phyloP scores from a whole-genome alignment of 1,140 invertebrate genomes.

The Macrosteles quadrilineatus region DNA sequence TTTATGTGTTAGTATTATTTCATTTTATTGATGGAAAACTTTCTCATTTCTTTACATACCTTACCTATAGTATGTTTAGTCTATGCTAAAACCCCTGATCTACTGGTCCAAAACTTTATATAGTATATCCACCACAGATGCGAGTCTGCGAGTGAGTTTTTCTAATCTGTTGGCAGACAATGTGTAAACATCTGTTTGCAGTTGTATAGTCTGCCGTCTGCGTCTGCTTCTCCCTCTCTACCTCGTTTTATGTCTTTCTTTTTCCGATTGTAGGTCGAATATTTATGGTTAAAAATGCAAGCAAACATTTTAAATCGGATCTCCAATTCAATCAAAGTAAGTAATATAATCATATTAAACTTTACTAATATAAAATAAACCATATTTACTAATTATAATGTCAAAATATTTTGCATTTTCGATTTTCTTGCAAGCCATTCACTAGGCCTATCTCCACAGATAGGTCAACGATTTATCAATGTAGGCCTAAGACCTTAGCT shows the following conservation, averaged over 20 bases:
- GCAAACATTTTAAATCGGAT: constrained; percentile 51
- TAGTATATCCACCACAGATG: too few relatives aligned
- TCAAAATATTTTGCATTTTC: not conserved
- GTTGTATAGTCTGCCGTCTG: not conserved
- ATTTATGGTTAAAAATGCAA: constrained; percentile 48
- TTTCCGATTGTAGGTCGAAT: constrained; percentile 8
- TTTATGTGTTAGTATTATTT: too few relatives aligned
- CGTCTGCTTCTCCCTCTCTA: not conserved
- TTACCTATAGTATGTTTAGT: too few relatives aligned
- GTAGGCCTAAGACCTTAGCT: too few relatives aligned
- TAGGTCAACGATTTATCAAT: too few relatives aligned
- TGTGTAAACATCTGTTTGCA: too few relatives aligned
- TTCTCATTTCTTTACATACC: too few relatives aligned
- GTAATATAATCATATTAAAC: constrained; percentile 27
- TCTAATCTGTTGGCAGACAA: too few relatives aligned
- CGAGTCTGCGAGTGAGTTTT: too few relatives aligned
- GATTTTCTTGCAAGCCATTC: not conserved
- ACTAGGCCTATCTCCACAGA: not conserved
- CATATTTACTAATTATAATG: not conserved
- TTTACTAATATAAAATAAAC: constrained; percentile 14
- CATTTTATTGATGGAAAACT: too few relatives aligned
- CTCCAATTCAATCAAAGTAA: constrained; percentile 51
- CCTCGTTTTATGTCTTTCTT: not conserved
- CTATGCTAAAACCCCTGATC: too few relatives aligned
- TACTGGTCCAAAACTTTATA: too few relatives aligned